phyloP scores from a whole-genome alignment of 2,797 vertebrate genomes.

The Hozukius guyotensis region DNA sequence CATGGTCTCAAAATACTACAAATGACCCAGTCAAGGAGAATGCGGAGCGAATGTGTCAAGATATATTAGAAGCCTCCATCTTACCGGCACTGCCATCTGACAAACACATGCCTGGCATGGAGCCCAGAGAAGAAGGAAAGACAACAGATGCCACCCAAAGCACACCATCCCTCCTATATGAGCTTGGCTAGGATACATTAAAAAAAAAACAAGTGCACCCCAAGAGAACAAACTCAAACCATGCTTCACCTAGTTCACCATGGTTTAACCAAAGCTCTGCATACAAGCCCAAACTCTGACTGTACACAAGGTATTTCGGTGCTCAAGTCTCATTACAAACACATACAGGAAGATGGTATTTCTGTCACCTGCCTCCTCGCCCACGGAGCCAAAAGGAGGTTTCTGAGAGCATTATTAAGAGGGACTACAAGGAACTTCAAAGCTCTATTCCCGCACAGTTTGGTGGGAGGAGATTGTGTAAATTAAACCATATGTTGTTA shows the following conservation, averaged over 20 bases:
- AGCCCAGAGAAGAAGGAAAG: slow-evolving; percentile 70
- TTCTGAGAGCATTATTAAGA: slow-evolving; percentile 78
- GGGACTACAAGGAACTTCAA: slow-evolving; percentile 69
- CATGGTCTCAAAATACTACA: slow-evolving; percentile 59
- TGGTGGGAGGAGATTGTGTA: slow-evolving; percentile 65
- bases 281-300: neutral
- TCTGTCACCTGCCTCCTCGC: slow-evolving; percentile 48
- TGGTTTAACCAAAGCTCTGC: slow-evolving; percentile 16
- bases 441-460: slow-evolving; percentile 64
- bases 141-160: slow-evolving; percentile 80
- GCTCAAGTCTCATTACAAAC: slow-evolving; percentile 14
- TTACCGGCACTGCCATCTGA: slow-evolving; percentile 75
- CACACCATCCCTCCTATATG: slow-evolving; percentile 49
- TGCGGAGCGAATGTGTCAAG: slow-evolving; percentile 51
- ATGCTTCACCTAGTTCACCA: slow-evolving; percentile 20
- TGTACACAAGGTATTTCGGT: slow-evolving; percentile 6
- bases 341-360: slow-evolving; percentile 3
- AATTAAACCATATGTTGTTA: slow-evolving; percentile 65
- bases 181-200: slow-evolving; percentile 43
- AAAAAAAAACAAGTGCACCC: slow-evolving; percentile 35
- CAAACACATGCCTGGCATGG: slow-evolving; percentile 75
- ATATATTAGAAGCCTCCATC: slow-evolving; percentile 72
- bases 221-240: slow-evolving; percentile 36
- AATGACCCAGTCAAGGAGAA: slow-evolving; percentile 68
- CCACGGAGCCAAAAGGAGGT: slow-evolving; percentile 50